Evolutionary conservation across 2,888 invertebrate genomes (phyloP).

Genomic region (Cryptocephalus moraei): DNA sequence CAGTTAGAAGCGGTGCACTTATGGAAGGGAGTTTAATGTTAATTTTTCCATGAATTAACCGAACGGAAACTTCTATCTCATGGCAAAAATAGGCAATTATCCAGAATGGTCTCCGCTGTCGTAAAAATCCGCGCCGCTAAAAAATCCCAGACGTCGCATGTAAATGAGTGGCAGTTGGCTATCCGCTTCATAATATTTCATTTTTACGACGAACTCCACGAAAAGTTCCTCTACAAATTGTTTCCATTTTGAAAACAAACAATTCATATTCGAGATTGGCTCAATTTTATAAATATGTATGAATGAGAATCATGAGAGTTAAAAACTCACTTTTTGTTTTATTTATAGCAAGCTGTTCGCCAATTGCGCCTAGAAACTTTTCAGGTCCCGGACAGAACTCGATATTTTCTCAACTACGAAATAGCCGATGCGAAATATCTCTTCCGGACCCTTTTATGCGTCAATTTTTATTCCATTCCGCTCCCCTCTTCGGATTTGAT

Average conservation of each 20-base stretch:
- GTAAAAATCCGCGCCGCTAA: neutral
- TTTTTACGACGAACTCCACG: slow-evolving; percentile 12
- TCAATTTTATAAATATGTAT: slow-evolving; percentile 20
- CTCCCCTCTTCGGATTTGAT: no score
- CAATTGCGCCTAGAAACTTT: slow-evolving; percentile 12
- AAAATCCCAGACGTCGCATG: slow-evolving; percentile 15
- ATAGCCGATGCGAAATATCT: neutral
- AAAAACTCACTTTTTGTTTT: slow-evolving; percentile 16
- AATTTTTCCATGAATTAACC: neutral
- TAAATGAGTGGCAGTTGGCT: slow-evolving; percentile 20
- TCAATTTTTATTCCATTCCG: no score
- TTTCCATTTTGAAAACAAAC: slow-evolving; percentile 13
- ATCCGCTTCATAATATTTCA: slow-evolving; percentile 16
- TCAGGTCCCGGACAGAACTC: slow-evolving; percentile 7
- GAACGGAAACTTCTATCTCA: neutral
- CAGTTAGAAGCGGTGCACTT: no score
- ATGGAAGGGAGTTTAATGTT: neutral
- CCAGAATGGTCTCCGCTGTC: neutral
- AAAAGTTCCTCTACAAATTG: slow-evolving; percentile 13
- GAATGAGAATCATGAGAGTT: slow-evolving; percentile 12
- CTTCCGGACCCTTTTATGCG: neutral
- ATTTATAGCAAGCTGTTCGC: slow-evolving; percentile 11
- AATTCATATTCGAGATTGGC: slow-evolving; percentile 13
- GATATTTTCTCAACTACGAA: slow-evolving; percentile 3
- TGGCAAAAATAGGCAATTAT: neutral